Conservation (phyloP, 2,888 invertebrate species). For the Cantharis flavilabris region DNA sequence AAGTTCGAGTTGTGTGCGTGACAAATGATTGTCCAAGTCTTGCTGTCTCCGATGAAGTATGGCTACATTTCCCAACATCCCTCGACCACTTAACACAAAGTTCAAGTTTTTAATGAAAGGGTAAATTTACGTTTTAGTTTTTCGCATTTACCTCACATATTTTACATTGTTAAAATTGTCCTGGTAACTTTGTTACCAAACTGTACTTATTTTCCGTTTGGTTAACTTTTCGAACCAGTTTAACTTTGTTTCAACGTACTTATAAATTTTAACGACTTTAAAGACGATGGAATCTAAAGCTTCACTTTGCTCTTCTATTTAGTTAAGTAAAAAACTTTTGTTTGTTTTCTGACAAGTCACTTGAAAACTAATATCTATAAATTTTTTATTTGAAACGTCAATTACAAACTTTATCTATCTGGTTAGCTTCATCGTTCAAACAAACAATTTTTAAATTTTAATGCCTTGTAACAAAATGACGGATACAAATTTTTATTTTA, state of each 20-base stretch:
- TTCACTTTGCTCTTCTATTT: conserved; percentile 3
- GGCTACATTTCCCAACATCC: conserved; percentile 24
- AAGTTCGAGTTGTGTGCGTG: conserved; percentile 18
- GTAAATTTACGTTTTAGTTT: conserved; percentile 5
- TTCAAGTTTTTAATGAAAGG: conserved; percentile 20
- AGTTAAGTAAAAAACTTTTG: conserved; percentile 2
- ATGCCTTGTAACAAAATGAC: background rate
- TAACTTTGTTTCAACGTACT: conserved; percentile 6
- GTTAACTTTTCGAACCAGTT: conserved; percentile 5
- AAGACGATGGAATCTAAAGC: conserved; percentile 11
- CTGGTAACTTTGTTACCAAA: background rate
- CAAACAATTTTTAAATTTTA: background rate
- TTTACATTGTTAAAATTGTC: conserved; percentile 10
- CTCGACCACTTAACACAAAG: conserved; percentile 19
- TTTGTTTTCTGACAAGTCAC: background rate
- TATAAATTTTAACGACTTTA: conserved; percentile 12
- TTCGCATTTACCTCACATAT: conserved; percentile 2
- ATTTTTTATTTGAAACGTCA: background rate
- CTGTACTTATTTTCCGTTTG: conserved; percentile 2
- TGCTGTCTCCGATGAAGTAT: conserved; percentile 24
- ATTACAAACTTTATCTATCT: background rate
- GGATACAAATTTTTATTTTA: background rate
- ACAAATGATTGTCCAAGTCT: conserved; percentile 29
- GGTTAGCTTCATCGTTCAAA: background rate
- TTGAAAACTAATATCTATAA: background rate